Conservation (phyloP, 2,797 vertebrate species). For the Sebastiscus albofasciatus region DNA sequence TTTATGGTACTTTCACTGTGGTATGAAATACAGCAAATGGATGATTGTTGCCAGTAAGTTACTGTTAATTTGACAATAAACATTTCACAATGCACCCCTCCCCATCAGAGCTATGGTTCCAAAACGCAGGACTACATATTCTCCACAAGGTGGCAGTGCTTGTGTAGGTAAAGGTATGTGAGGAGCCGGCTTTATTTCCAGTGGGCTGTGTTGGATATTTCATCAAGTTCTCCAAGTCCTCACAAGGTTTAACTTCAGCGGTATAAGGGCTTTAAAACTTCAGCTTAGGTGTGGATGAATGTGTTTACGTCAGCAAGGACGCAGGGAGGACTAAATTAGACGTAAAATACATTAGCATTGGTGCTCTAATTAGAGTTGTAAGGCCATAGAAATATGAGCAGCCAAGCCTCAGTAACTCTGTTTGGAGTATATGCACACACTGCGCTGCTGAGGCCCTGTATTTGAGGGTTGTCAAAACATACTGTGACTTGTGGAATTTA, state of each 20-base stretch:
- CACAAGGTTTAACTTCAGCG: neutral
- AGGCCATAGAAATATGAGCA: neutral
- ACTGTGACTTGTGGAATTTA: conserved; percentile 22
- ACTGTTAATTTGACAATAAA: too few species aligned
- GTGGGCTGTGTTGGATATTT: neutral
- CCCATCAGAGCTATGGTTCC: neutral
- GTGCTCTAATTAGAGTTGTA: conserved; percentile 45
- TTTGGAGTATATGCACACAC: conserved; percentile 14
- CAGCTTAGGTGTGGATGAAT: neutral
- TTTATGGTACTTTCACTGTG: neutral
- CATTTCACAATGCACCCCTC: neutral
- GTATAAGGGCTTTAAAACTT: neutral
- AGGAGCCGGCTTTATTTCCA: neutral
- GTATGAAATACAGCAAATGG: neutral
- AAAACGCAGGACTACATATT: neutral
- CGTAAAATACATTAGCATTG: conserved; percentile 14
- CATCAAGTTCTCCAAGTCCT: neutral
- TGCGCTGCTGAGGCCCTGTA: neutral
- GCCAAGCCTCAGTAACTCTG: neutral
- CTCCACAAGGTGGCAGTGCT: conserved; percentile 58
- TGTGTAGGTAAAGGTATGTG: neutral
- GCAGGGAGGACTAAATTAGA: conserved; percentile 17
- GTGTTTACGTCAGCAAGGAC: conserved; percentile 16
- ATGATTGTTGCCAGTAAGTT: too few species aligned
- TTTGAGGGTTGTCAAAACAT: conserved; percentile 35